Conservation (phyloP, 1,140 invertebrate species). For the Drosophila sulfurigaster region DNA sequence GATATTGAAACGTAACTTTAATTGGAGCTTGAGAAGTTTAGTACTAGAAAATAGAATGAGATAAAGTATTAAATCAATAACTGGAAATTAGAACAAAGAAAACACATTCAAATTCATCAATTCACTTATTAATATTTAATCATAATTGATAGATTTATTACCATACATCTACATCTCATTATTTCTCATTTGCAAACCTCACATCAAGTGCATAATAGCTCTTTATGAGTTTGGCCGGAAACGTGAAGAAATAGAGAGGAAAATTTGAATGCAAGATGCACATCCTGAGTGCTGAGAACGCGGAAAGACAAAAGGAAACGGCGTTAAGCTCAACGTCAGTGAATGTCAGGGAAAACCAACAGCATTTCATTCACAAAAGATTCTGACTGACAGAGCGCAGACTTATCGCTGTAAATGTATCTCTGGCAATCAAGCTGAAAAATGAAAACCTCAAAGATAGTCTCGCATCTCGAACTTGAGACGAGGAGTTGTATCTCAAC, state of each 20-base stretch:
- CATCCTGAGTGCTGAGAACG: slow-evolving; percentile 29
- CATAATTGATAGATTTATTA: not conserved
- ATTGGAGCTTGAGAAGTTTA: not conserved
- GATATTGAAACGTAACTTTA: not conserved
- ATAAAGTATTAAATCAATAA: too few species aligned
- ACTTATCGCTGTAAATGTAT: slow-evolving; percentile 66
- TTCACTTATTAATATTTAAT: not conserved
- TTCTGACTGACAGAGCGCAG: slow-evolving; percentile 18
- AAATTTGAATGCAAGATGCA: slow-evolving; percentile 72
- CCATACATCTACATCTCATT: not conserved
- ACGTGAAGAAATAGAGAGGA: slow-evolving; percentile 36
- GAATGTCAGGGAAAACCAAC: slow-evolving; percentile 41
- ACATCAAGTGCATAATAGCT: slow-evolving; percentile 11
- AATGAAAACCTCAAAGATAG: slow-evolving; percentile 24
- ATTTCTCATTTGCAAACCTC: not conserved
- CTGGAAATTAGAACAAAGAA: too few species aligned
- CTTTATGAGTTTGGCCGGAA: slow-evolving; percentile 51
- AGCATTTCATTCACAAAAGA: slow-evolving; percentile 37
- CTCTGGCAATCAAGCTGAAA: slow-evolving; percentile 40
- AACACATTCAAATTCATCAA: not conserved
- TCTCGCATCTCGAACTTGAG: slow-evolving; percentile 35
- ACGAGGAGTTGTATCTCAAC: slow-evolving; percentile 9
- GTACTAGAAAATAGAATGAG: too few species aligned
- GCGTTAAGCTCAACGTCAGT: slow-evolving; percentile 45
- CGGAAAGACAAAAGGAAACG: slow-evolving; percentile 58